phyloP scores from a whole-genome alignment of 2,113 vertebrate species.

The Pseudorectes ferrugineus region DNA sequence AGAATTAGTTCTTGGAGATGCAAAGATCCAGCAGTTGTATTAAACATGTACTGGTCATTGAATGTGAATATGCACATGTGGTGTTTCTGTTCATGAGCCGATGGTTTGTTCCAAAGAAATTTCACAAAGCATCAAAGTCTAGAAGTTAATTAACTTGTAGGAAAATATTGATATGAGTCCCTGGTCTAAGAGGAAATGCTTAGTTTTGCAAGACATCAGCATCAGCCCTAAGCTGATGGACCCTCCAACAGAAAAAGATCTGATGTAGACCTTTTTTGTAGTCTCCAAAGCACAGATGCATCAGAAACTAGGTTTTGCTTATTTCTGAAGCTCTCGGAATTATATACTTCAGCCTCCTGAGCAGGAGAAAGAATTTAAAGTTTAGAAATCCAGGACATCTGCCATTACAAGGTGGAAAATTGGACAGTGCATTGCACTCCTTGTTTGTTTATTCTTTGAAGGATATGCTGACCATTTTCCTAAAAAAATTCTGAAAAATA shows the following conservation, averaged over 20 bases:
- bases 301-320: not conserved
- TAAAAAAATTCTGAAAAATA: not conserved
- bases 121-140: not conserved
- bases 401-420: not conserved
- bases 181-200: not conserved
- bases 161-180: not conserved
- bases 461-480: not conserved
- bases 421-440: rapidly evolving
- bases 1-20: not conserved
- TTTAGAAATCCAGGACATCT: not conserved
- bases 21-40: not conserved
- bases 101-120: not conserved
- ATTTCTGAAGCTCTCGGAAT: not conserved
- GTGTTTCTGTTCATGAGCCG: not conserved
- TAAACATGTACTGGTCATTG: rapidly evolving
- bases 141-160: not conserved
- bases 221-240: not conserved
- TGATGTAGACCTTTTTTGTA: not conserved
- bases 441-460: not conserved
- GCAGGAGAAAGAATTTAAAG: not conserved
- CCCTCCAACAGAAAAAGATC: not conserved
- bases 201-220: not conserved
- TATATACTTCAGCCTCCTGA: not conserved
- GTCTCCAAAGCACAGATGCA: not conserved
- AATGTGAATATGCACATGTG: not conserved